Evolutionary conservation across 2,797 vertebrate genomes (phyloP).

Genomic region (Pangasius mekongensis): DNA sequence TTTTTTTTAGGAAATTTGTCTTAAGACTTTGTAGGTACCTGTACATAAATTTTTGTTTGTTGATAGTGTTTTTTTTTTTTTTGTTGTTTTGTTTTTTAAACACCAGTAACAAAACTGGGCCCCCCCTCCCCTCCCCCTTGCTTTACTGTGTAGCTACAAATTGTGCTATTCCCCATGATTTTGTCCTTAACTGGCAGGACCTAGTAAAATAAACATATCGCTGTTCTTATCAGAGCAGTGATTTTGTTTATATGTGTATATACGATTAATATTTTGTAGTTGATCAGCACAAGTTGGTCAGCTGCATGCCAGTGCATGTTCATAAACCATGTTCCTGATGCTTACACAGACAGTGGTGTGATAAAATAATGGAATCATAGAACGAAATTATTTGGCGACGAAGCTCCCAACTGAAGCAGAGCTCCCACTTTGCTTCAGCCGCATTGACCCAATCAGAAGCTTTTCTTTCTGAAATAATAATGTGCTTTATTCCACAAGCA

Average conservation of each 20-base stretch:
- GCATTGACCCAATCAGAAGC: background rate
- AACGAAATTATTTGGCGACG: background rate
- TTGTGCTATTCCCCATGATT: background rate
- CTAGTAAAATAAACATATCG: background rate
- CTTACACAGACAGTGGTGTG: background rate
- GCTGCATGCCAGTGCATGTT: constrained; percentile 34
- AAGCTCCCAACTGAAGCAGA: background rate
- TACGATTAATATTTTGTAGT: background rate
- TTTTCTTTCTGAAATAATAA: background rate
- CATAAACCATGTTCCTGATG: background rate
- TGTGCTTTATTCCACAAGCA: background rate
- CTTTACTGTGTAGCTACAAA: constrained; percentile 8
- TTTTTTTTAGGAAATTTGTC: constrained; percentile 24
- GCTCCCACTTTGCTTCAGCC: background rate
- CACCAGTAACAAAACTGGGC: background rate
- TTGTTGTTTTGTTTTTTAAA: background rate
- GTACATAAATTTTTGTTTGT: constrained; percentile 35
- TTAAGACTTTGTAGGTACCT: constrained; percentile 26
- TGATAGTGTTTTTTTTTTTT: background rate
- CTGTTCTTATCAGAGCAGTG: constrained; percentile 41
- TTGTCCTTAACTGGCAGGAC: constrained; percentile 15
- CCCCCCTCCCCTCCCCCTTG: no score
- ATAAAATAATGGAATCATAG: background rate
- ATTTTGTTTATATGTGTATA: constrained; percentile 9
- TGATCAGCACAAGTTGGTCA: background rate